Conservation (phyloP, 2,888 invertebrate species). For the Coelinius sp. region DNA sequence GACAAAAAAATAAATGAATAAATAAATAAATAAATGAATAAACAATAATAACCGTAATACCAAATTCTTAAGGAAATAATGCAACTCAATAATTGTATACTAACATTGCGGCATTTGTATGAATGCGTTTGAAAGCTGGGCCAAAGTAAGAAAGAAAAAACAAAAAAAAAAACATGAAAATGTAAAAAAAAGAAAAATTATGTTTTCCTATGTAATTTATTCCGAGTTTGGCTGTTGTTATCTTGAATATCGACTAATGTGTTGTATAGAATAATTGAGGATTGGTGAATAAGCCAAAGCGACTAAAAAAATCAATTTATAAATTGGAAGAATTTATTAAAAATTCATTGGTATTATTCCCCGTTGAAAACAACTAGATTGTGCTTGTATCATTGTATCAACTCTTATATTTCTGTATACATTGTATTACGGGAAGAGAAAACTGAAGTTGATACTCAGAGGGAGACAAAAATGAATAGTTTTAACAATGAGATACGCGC, state of each 20-base stretch:
- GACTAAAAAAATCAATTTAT: constrained; percentile 12
- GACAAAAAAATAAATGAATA: constrained; percentile 13
- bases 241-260: constrained; percentile 51
- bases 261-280: constrained; percentile 48
- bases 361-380: neutral
- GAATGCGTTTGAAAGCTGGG: constrained; percentile 48
- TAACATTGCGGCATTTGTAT: constrained; percentile 46
- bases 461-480: constrained; percentile 1
- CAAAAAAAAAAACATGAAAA: constrained; percentile 27
- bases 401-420: constrained; percentile 8
- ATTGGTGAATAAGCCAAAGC: constrained; percentile 33
- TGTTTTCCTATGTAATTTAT: constrained; percentile 53
- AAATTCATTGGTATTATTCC: constrained; percentile 1
- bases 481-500: neutral
- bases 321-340: constrained; percentile 8
- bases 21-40: constrained; percentile 19
- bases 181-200: constrained; percentile 40
- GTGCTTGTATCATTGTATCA: constrained; percentile 11
- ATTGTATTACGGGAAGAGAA: neutral
- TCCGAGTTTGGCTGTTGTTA: constrained; percentile 55
- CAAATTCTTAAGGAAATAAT: constrained; percentile 30
- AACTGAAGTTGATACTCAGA: constrained; percentile 5
- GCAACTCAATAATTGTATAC: constrained; percentile 48
- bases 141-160: constrained; percentile 43
- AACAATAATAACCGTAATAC: constrained; percentile 31